Percentiles rank a stretch among this genome's conserved stretches.
Evolutionary conservation across 2,888 invertebrate species (phyloP).

Genomic region (Brachyptera putata): DNA sequence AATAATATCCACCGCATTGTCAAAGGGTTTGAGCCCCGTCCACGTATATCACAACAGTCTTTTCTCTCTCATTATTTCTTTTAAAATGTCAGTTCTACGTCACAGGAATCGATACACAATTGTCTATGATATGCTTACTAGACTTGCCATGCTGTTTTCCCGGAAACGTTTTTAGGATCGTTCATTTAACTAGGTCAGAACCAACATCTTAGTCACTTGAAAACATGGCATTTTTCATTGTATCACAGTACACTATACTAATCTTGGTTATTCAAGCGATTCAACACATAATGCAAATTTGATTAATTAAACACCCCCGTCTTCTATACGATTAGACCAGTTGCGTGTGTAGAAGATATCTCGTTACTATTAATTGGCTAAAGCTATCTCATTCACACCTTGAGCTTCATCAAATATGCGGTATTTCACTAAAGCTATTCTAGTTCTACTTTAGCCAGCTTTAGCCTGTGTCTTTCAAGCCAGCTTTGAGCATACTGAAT

Average conservation of each 20-base stretch:
- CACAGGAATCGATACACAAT: background rate
- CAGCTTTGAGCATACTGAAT: constrained; percentile 13
- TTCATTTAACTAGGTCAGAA: background rate
- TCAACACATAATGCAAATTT: too few species aligned
- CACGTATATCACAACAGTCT: background rate
- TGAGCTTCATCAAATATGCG: too few species aligned
- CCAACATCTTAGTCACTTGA: too few species aligned
- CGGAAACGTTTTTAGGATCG: too few species aligned
- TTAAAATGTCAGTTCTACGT: background rate
- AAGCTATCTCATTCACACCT: too few species aligned
- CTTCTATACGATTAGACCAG: background rate
- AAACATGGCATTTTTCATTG: too few species aligned
- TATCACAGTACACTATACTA: too few species aligned
- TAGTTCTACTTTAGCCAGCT: background rate
- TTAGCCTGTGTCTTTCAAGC: constrained; percentile 1
- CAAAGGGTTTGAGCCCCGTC: too few species aligned
- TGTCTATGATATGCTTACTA: background rate
- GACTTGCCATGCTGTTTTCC: background rate
- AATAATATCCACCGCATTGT: background rate
- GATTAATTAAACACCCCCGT: too few species aligned
- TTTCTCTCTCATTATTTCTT: background rate
- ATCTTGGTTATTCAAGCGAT: too few species aligned
- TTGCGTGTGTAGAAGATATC: background rate
- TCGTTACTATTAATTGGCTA: too few species aligned
- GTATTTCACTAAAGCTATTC: too few species aligned